Evolutionary conservation across 2,797 vertebrate species (phyloP).

Genomic region (Carduelis carduelis): DNA sequence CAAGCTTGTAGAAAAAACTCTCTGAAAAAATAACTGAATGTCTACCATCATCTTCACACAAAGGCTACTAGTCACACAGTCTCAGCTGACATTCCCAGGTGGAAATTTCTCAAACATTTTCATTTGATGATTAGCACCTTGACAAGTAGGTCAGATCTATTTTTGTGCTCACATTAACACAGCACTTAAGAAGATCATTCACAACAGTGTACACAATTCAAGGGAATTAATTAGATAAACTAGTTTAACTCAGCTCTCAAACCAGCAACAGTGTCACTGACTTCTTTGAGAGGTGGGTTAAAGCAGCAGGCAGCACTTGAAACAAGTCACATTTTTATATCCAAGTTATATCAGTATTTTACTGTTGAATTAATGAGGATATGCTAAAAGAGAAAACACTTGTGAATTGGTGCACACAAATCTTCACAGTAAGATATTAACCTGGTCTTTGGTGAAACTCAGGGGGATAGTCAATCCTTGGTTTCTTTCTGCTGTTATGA

Average conservation of each 20-base stretch:
- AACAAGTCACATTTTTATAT: not conserved
- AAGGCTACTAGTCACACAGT: not conserved
- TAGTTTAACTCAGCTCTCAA: not conserved
- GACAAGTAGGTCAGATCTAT: not conserved
- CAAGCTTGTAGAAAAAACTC: not conserved
- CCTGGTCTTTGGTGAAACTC: constrained; percentile 98
- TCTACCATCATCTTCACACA: not conserved
- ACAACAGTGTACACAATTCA: not conserved
- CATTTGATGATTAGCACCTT: not conserved
- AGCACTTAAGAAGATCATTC: not conserved
- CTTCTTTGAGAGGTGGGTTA: not conserved
- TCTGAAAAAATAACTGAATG: not conserved
- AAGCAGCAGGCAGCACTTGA: not conserved
- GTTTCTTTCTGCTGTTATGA: constrained; percentile 97
- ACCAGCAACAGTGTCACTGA: not conserved
- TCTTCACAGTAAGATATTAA: constrained; percentile 84
- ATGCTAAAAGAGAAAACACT: constrained; percentile 5
- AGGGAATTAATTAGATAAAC: not conserved
- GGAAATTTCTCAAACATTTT: not conserved
- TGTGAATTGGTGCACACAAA: constrained; percentile 37
- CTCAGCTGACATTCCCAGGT: not conserved
- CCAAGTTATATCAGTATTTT: not conserved
- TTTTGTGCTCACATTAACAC: not conserved
- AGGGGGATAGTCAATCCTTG: constrained; percentile 91
- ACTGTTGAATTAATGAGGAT: not conserved